A percentile compares a stretch with the other conserved stretches of the same genome.
Evolutionary conservation across 64 coral and sea anemone species (phyloP).

Genomic region (Dendronephthya gigantea): DNA sequence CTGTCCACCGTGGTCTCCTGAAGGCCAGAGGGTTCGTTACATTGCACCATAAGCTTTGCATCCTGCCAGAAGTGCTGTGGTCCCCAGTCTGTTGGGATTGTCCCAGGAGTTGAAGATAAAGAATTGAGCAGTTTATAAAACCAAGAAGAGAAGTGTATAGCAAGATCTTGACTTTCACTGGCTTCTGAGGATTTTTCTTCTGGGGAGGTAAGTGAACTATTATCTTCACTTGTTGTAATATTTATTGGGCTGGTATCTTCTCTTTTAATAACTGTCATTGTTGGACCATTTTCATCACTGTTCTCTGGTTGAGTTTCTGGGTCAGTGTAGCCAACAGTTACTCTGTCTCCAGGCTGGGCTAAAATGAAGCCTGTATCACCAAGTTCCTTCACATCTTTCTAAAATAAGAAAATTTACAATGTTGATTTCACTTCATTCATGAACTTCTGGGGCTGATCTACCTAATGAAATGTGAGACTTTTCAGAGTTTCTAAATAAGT

Average conservation of each 20-base stretch:
- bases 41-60: background rate
- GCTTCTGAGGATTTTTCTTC: background rate
- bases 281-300: background rate
- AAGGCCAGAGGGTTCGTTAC: background rate
- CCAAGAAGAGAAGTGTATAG: background rate
- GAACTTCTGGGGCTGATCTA: background rate
- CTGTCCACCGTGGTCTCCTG: background rate
- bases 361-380: background rate
- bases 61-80: slow-evolving; percentile 6
- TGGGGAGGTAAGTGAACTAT: background rate
- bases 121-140: background rate
- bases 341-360: background rate
- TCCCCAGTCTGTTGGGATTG: background rate
- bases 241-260: background rate
- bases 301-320: background rate
- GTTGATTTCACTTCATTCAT: background rate
- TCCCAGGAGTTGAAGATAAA: background rate
- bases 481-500: too few species aligned
- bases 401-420: background rate
- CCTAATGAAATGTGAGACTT: too few species aligned
- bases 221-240: background rate
- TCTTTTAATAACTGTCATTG: background rate
- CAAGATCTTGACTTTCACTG: background rate
- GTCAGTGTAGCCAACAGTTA: background rate
- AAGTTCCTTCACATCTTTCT: background rate